A percentile compares a stretch with the other conserved stretches of the same genome.
These are phyloP conservation scores for Listrodromus nycthemerus DNA, from an alignment of 2,888 invertebrate species.

Conservation along the genomic window DNA sequence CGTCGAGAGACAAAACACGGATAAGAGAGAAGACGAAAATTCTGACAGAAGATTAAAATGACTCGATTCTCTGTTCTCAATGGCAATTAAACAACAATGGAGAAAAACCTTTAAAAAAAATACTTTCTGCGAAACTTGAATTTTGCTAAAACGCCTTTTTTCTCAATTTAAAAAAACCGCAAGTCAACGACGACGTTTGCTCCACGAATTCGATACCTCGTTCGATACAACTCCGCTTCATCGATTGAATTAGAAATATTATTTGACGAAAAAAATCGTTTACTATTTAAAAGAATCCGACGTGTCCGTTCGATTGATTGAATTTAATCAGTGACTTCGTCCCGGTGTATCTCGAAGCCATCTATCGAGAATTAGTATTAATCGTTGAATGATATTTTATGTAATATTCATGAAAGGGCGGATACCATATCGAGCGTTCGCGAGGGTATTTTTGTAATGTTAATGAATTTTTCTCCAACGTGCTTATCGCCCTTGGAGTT, in stretches of 20 bases:
- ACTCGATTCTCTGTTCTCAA: too few relatives aligned
- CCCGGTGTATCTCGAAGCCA: background rate
- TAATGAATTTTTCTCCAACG: conserved; percentile 8
- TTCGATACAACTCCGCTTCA: background rate
- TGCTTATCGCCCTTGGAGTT: background rate
- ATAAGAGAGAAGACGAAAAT: too few relatives aligned
- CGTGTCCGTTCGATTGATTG: too few relatives aligned
- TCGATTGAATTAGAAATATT: background rate
- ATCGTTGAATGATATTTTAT: background rate
- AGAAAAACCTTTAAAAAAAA: too few relatives aligned
- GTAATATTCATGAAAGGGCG: conserved; percentile 1
- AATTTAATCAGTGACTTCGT: background rate
- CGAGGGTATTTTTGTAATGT: background rate
- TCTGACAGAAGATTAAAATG: too few relatives aligned
- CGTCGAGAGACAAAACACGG: too few relatives aligned
- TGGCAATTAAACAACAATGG: too few relatives aligned
- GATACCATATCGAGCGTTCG: background rate
- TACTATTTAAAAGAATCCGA: too few relatives aligned
- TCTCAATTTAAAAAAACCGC: background rate
- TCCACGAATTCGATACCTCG: background rate
- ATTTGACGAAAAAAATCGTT: too few relatives aligned
- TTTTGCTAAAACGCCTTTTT: background rate
- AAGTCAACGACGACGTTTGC: background rate
- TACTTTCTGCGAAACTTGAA: too few relatives aligned
- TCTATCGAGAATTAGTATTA: conserved; percentile 12